Evolutionary conservation across 2,797 vertebrate species (phyloP), one percentile per base, ranked within the genome.

Genomic region (Pseudomugil tenellus): DNA sequence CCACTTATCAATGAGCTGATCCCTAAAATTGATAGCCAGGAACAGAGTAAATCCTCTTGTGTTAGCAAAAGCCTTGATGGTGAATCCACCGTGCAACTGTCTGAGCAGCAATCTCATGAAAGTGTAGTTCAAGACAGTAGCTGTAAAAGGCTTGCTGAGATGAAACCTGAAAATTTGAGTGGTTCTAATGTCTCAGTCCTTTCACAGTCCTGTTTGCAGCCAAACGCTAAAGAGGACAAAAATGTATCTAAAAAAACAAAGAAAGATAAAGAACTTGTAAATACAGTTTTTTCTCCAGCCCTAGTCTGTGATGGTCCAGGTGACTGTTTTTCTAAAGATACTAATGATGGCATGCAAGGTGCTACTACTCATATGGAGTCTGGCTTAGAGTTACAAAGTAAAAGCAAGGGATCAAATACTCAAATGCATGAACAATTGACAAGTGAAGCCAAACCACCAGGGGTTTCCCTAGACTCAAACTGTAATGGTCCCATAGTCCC

Each of bases 141-240:
- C 55, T 58, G 25, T 48, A 28, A 14, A 58, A 61, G 35, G 23
- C n/a, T 48, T 56, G 16, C 68, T 52, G 49, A 70, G 25, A 66
- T 64, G 1, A 41, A 21, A 23, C 62, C 61, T 26, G 31, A 31
- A 52, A 31, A 57, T 64, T 63, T 69, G 6, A 67, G 32, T 13
- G 23, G 72, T 63, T 3, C 6, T 6, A 70, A 14, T 57, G 70
- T 78, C 74, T 78, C 74, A 69, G 80, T 65, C 23, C 70, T 79
- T 65, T 61, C 84, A 51, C 72, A 90, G 29, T 68, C 66, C 12
- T 80, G 70, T 65, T 80, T 89, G 66, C 62, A 77, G 21, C 34
- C 76, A 43, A 69, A 64, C 35, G 43, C 34, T 8, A 69, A 21
- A n/a, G 52, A 10, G 32, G 70, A 71, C 6, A 10, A 4, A 6